Base-by-base conservation (phyloP, 1,140 invertebrate species). In the Brachionus koreanus region DNA sequence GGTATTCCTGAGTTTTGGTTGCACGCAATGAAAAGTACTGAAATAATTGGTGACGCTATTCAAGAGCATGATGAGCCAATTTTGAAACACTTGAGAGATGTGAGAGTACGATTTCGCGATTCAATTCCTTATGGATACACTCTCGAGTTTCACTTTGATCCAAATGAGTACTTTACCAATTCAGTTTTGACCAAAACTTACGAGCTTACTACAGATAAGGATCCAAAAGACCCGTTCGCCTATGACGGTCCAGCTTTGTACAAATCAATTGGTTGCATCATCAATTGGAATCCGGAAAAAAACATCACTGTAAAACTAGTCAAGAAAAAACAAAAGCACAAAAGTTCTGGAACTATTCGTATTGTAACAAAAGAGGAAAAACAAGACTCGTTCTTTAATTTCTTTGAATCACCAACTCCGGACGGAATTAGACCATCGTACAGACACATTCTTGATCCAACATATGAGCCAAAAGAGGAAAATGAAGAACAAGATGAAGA, bases 261-360 rank as follows among this genome's bases (percentile, higher is more conserved):
- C 85, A 96, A 94, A 87, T 95, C 95, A 90, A 93, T 93, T 83
- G 94, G 94, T 37, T 96, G 94, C 85, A 90, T 90, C 49, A 97
- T 98, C 85, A 92, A 96, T 86, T 98, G 96, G 96, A 93, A 95
- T 83, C 94, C 95, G 86, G 95, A 95, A 76, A 98, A 98, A 89
- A 98, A 99, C 87, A 93, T 98, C 6, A 99, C 97, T 3, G 91
- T 97, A 2, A 98, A 98, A 90, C 94, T 93, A 9, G 93, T 98
- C 35, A 96, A 96, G 87, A 99, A 98, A 91, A 98, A 96, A 88
- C 96, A 98, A 89, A 98, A 98, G 88, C 96, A 99, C 88, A 98
- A 98, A 91, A 93, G 94, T 2, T 91, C 93, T 83, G 96, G 95
- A 82, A 93, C 94, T 6, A 93, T 95, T 83, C 92, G 96, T 86